phyloP scores from a whole-genome alignment of 2,113 vertebrate species.

The Leptobrachium ailaonicum region DNA sequence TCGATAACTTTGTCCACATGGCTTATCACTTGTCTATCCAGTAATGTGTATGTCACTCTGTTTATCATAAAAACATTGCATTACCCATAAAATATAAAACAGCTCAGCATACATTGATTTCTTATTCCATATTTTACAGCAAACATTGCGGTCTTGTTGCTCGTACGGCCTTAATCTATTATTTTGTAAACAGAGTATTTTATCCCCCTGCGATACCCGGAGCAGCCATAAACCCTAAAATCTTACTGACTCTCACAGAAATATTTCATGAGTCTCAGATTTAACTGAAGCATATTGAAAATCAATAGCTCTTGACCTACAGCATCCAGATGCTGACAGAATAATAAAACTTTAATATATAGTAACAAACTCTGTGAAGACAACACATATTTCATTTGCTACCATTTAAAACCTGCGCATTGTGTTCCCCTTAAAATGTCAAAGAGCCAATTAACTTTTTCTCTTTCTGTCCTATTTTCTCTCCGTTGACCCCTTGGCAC shows the following conservation, averaged over 20 bases:
- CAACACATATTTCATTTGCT: neutral
- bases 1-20: too few relatives aligned
- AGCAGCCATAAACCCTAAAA: neutral
- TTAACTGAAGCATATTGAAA: neutral
- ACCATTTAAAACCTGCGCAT: neutral
- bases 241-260: neutral
- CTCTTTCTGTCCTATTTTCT: neutral
- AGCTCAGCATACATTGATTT: too few relatives aligned
- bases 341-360: neutral
- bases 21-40: too few relatives aligned
- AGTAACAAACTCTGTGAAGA: neutral
- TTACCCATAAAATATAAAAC: too few relatives aligned
- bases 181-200: too few relatives aligned
- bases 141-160: too few relatives aligned
- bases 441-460: neutral
- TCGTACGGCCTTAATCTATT: too few relatives aligned
- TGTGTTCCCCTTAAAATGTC: neutral
- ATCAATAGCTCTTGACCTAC: neutral
- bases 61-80: too few relatives aligned
- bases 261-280: neutral
- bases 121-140: too few relatives aligned
- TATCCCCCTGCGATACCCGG: neutral
- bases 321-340: neutral
- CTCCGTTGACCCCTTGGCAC: neutral
- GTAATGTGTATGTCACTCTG: too few relatives aligned